These are phyloP conservation scores for Aporrectodea caliginosa DNA, from an alignment of 1,140 invertebrate species.

Conservation along the genomic window DNA sequence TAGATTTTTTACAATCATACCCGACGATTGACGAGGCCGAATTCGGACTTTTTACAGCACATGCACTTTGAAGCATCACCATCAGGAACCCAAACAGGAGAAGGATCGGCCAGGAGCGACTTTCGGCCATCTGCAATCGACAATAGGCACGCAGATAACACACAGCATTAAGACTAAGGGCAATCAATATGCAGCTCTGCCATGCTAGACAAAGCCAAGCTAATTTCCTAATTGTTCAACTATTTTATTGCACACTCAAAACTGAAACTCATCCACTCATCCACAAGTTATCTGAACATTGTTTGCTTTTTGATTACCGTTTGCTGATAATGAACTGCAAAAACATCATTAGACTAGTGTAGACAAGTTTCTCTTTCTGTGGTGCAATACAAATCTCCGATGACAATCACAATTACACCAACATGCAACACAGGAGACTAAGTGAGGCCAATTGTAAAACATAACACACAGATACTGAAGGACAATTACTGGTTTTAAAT, in stretches of 20 bases:
- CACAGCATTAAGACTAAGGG: no score
- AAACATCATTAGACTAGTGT: background rate
- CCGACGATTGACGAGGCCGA: conserved; percentile 89
- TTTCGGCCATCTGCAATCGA: conserved; percentile 63
- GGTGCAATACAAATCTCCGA: no score
- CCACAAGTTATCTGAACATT: background rate
- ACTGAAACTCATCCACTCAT: background rate
- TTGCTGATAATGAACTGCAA: background rate
- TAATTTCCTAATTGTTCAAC: background rate
- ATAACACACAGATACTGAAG: no score
- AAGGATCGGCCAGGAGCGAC: conserved; percentile 73
- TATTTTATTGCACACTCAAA: background rate
- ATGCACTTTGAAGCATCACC: conserved; percentile 90
- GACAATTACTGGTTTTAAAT: no score
- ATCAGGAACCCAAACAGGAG: conserved; percentile 95
- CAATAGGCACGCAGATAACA: background rate
- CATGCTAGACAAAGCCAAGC: no score
- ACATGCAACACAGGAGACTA: no score
- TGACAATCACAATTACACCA: no score
- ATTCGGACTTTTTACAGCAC: conserved; percentile 95
- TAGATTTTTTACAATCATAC: no score
- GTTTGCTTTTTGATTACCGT: background rate
- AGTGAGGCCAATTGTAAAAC: no score
- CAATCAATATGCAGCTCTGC: no score
- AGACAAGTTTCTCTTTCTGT: no score